These are phyloP conservation scores for Plectus sambesii DNA, from an alignment of 1,140 invertebrate genomes.

Conservation along the genomic window DNA sequence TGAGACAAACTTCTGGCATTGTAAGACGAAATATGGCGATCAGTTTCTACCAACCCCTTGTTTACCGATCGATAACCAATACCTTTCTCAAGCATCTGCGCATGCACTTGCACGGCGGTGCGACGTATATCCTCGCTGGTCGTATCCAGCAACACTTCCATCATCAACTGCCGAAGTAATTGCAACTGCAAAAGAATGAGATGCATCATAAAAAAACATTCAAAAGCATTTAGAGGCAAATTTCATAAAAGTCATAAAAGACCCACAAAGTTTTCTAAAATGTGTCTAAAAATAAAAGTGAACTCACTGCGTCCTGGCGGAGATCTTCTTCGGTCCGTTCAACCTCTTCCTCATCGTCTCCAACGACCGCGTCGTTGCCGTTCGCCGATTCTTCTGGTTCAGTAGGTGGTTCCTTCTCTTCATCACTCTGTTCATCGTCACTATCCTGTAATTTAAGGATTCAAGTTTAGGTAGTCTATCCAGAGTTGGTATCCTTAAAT, in stretches of 20 bases:
- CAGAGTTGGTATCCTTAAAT: too few species aligned
- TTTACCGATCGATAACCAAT: too few species aligned
- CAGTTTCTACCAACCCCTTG: too few species aligned
- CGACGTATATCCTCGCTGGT: too few species aligned
- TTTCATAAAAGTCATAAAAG: too few species aligned
- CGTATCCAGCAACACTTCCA: conserved; percentile 22
- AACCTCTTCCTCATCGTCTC: conserved; percentile 33
- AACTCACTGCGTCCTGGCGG: conserved; percentile 21
- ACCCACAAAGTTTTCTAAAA: conserved; percentile 1
- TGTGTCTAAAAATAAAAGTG: not conserved
- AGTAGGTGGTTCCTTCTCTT: conserved; percentile 9
- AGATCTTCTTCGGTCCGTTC: conserved; percentile 27
- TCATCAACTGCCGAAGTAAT: conserved; percentile 28
- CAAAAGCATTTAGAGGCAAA: not conserved
- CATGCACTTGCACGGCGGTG: too few species aligned
- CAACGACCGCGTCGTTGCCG: conserved; percentile 8
- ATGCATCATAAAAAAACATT: conserved; percentile 2
- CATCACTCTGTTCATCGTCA: conserved; percentile 18
- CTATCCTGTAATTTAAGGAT: too few species aligned
- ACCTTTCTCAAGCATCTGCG: too few species aligned
- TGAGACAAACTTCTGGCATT: too few species aligned
- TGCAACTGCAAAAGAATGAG: conserved; percentile 21
- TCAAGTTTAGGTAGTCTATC: too few species aligned
- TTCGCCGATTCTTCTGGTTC: conserved; percentile 14
- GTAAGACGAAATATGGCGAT: too few species aligned